Conservation (phyloP, 2,888 invertebrate genomes). For the Eupithecia centaureata region DNA sequence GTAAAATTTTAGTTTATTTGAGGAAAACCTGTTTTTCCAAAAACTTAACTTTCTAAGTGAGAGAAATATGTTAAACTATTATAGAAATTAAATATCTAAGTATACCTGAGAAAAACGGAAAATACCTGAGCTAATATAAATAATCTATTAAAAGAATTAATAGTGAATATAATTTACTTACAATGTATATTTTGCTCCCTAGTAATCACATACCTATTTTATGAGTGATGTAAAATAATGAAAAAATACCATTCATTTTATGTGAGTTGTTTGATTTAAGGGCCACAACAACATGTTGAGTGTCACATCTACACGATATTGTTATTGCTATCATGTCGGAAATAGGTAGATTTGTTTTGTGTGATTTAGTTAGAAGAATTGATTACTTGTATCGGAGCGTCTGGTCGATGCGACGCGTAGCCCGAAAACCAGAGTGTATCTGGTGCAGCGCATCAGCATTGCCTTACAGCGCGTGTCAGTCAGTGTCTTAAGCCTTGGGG, state of each 20-base stretch:
- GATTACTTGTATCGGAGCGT: too few species aligned
- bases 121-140: not conserved
- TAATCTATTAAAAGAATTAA: not conserved
- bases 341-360: too few species aligned
- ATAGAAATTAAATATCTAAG: not conserved
- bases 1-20: too few species aligned
- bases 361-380: too few species aligned
- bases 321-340: slow-evolving; percentile 51
- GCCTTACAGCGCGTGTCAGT: too few species aligned
- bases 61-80: not conserved
- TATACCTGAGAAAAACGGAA: not conserved
- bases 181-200: not conserved
- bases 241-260: slow-evolving; percentile 73
- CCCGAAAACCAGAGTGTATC: too few species aligned
- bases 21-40: not conserved
- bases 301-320: slow-evolving; percentile 47
- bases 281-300: slow-evolving; percentile 49
- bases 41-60: not conserved
- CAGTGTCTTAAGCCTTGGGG: too few species aligned
- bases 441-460: too few species aligned
- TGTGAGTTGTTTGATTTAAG: slow-evolving; percentile 72
- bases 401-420: too few species aligned
- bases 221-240: slow-evolving; percentile 79
- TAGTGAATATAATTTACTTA: not conserved
- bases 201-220: slow-evolving; percentile 71